Evolutionary conservation across 37 sponge, comb jelly and placozoan species (phyloP).

Genomic region (Halichondria panicea): DNA sequence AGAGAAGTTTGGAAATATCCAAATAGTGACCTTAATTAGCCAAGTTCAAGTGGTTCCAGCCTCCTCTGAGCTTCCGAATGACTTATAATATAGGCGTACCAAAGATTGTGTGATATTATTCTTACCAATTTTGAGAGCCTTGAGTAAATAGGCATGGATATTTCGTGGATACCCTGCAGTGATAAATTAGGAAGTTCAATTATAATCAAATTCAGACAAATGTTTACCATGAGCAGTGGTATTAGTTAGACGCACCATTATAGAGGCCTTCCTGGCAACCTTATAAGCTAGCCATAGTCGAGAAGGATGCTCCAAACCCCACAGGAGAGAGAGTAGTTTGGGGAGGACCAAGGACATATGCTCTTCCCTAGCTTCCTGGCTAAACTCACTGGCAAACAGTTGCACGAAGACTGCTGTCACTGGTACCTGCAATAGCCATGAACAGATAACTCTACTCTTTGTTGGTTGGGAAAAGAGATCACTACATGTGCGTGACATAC

Average conservation of each 20-base stretch:
- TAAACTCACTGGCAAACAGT: slow-evolving; percentile 22
- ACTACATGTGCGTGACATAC: background rate
- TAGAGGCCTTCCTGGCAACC: slow-evolving; percentile 61
- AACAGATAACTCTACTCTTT: too few relatives aligned
- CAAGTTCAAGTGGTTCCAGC: too few relatives aligned
- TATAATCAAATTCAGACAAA: background rate
- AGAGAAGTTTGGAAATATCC: too few relatives aligned
- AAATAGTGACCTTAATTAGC: too few relatives aligned
- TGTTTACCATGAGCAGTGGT: too few relatives aligned
- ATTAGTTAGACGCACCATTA: slow-evolving; percentile 55
- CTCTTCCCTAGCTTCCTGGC: slow-evolving; percentile 1
- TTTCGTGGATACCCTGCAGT: slow-evolving; percentile 58
- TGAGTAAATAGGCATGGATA: slow-evolving; percentile 45
- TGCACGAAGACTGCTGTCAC: slow-evolving; percentile 53
- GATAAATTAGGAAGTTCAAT: background rate
- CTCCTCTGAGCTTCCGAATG: too few relatives aligned
- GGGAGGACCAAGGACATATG: slow-evolving; percentile 18
- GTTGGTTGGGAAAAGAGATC: too few relatives aligned
- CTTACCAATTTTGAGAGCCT: slow-evolving; percentile 36
- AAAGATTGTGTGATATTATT: background rate
- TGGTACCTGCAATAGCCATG: slow-evolving; percentile 29
- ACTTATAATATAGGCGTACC: too few relatives aligned
- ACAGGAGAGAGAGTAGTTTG: slow-evolving; percentile 26
- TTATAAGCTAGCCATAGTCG: slow-evolving; percentile 54
- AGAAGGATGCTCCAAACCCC: slow-evolving; percentile 8